These are phyloP conservation scores for Laticauda colubrina DNA, from an alignment of 2,113 vertebrate genomes.

Conservation along the genomic window DNA sequence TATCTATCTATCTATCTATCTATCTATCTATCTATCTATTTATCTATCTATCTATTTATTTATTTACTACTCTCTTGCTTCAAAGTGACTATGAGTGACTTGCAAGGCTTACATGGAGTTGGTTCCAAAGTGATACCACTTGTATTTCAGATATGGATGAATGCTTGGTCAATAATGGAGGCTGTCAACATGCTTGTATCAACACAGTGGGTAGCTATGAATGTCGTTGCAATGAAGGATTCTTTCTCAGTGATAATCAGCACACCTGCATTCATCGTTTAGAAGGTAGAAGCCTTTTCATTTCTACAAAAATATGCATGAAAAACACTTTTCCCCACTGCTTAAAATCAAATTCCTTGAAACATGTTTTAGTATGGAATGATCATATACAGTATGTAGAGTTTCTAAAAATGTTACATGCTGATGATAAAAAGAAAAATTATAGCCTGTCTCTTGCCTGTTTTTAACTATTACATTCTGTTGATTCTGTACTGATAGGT, in stretches of 20 bases:
- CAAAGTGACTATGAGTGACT: not conserved
- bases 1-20: too few relatives aligned
- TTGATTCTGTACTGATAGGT: not conserved
- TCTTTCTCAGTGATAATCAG: constrained; percentile 97
- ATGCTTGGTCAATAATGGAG: constrained; percentile 91
- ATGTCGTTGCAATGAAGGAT: constrained; percentile 90
- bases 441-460: not conserved
- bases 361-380: not conserved
- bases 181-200: constrained; percentile 93
- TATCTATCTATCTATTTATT: too few relatives aligned
- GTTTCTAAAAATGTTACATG: not conserved
- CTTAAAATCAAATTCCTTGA: not conserved
- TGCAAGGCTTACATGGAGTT: not conserved
- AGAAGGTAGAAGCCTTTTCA: constrained; percentile 76
- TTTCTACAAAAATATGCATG: not conserved
- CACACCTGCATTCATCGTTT: constrained; percentile 97
- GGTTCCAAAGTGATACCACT: constrained; percentile 10
- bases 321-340: not conserved
- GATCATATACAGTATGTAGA: not conserved
- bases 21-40: too few relatives aligned
- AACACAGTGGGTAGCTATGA: constrained; percentile 95
- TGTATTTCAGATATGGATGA: constrained; percentile 74
- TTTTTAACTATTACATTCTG: not conserved
- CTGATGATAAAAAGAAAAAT: not conserved
- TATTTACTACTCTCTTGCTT: not conserved